Evolutionary conservation across 2,888 invertebrate genomes (phyloP).

Genomic region (Unio delphinus): DNA sequence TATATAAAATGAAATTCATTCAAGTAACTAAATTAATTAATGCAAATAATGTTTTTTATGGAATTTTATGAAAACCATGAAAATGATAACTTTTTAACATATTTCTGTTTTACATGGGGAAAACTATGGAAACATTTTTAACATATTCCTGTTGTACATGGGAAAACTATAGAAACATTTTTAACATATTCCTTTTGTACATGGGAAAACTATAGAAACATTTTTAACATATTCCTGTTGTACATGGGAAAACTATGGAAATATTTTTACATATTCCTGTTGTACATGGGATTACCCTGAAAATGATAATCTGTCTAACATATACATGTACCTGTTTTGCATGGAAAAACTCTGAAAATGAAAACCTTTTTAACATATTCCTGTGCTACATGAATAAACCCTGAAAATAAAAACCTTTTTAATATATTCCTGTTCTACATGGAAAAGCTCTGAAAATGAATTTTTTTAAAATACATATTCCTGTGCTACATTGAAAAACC

Average conservation of each 20-base stretch:
- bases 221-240: neutral
- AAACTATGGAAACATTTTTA: too few species aligned
- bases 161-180: neutral
- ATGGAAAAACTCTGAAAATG: neutral
- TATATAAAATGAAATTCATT: neutral
- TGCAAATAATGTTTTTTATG: neutral
- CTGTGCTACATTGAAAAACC: too few species aligned
- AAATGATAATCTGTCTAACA: neutral
- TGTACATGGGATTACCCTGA: too few species aligned
- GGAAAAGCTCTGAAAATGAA: neutral
- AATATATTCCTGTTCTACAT: neutral
- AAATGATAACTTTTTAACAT: neutral
- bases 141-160: neutral
- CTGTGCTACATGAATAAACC: too few species aligned
- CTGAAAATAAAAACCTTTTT: too few species aligned
- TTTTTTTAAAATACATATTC: neutral
- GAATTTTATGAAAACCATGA: neutral
- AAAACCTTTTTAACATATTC: neutral
- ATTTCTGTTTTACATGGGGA: neutral
- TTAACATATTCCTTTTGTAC: neutral
- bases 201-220: too few species aligned
- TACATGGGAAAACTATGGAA: too few species aligned
- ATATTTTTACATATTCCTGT: too few species aligned
- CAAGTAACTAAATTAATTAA: neutral
- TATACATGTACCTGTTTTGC: neutral